Conservation (phyloP, 2,888 invertebrate species). For the Cryptosula pallasiana region DNA sequence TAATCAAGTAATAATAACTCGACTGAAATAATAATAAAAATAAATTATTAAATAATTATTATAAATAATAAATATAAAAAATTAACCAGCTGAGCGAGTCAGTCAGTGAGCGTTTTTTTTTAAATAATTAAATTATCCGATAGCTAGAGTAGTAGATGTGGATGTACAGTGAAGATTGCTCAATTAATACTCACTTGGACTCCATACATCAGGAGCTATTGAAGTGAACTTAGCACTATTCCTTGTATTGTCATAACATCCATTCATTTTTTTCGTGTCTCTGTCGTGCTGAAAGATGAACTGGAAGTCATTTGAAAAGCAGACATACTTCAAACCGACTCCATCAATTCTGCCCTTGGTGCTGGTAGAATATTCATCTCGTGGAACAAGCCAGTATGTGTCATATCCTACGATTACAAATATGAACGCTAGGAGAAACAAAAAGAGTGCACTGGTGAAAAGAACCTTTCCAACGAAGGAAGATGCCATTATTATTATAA, state of each 20-base stretch:
- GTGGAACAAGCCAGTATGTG: constrained; percentile 12
- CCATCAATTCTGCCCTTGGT: background rate
- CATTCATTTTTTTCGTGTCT: background rate
- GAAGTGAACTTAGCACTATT: constrained; percentile 2
- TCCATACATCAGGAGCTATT: constrained; percentile 1
- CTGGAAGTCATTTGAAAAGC: background rate
- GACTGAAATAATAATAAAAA: background rate
- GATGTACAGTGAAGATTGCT: no score
- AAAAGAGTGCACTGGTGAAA: constrained; percentile 6
- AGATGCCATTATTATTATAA: no score
- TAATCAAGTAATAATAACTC: no score
- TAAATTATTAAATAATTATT: background rate
- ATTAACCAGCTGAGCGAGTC: background rate
- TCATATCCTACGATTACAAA: constrained; percentile 5
- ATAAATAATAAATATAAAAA: background rate
- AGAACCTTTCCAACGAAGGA: background rate
- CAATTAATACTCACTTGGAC: constrained; percentile 20
- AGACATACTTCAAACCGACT: background rate
- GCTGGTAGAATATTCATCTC: background rate
- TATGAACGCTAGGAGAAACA: constrained; percentile 8
- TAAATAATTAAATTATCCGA: no score
- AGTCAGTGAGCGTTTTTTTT: no score
- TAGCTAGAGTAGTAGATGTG: no score
- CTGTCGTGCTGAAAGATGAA: background rate
- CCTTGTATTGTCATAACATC: constrained; percentile 7